A percentile compares a stretch with the other conserved stretches of the same genome.
Conservation (phyloP, 2,888 invertebrate species). For the Zhengitettix transpicula region DNA sequence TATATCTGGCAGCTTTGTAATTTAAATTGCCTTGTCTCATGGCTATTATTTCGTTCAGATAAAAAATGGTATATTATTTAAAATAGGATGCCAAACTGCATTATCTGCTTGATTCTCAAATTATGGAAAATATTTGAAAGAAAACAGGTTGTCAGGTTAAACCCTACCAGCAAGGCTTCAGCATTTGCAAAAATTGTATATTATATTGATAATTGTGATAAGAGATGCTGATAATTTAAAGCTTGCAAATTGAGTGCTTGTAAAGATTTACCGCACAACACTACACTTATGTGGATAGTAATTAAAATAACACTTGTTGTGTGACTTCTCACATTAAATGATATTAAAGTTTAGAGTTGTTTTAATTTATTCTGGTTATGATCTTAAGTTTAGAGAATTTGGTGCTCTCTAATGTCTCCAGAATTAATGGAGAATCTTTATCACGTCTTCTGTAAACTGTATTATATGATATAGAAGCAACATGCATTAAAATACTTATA, state of each 20-base stretch:
- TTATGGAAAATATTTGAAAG: no score
- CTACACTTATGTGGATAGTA: constrained; percentile 3
- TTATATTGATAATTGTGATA: no score
- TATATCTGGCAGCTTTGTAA: no score
- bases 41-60: no score
- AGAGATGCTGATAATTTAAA: neutral
- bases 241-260: neutral
- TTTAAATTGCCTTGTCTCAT: no score
- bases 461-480: constrained; percentile 10
- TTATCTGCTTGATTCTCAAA: no score
- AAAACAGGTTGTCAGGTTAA: no score
- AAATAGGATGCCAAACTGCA: no score
- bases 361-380: neutral
- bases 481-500: constrained; percentile 10
- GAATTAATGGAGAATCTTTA: neutral
- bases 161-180: constrained; percentile 1
- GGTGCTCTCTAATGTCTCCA: constrained; percentile 4
- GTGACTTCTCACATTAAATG: neutral
- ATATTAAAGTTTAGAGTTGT: neutral
- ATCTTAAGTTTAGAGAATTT: neutral
- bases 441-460: constrained; percentile 10
- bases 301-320: constrained; percentile 3
- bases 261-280: constrained; percentile 2
- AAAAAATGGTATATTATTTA: no score
- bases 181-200: constrained; percentile 2